These are phyloP conservation scores for Latrodectus geometricus DNA, from an alignment of 1,140 invertebrate genomes.

Conservation along the genomic window DNA sequence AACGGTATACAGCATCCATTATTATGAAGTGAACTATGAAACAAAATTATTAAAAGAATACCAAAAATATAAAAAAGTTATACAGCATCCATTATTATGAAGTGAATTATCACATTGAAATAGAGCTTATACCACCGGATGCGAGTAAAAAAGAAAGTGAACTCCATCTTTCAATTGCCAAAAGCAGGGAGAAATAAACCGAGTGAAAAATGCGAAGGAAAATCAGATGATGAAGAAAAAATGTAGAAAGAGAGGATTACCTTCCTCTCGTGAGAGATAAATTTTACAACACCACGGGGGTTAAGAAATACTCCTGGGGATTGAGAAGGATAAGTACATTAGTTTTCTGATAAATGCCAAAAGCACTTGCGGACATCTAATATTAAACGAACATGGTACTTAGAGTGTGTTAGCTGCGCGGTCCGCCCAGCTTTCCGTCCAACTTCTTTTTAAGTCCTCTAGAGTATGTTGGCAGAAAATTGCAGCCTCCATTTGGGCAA, in stretches of 20 bases:
- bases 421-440: too few species aligned
- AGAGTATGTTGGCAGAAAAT: too few species aligned
- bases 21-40: too few species aligned
- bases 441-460: too few species aligned
- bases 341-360: slow-evolving; percentile 25
- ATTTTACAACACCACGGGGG: slow-evolving; percentile 9
- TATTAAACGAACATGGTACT: slow-evolving; percentile 7
- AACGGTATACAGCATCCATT: too few species aligned
- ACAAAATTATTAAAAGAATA: too few species aligned
- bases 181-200: background rate
- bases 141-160: background rate
- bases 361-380: slow-evolving; percentile 1
- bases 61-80: too few species aligned
- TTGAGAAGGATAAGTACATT: slow-evolving; percentile 9
- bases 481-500: too few species aligned
- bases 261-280: background rate
- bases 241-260: background rate
- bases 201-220: background rate
- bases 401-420: background rate
- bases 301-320: background rate
- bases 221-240: background rate
- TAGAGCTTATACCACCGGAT: too few species aligned
- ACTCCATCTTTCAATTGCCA: background rate
- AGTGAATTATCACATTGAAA: too few species aligned
- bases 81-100: too few species aligned